Base-by-base conservation (phyloP, 2,113 vertebrate genomes). In the Fregata magnificens region DNA sequence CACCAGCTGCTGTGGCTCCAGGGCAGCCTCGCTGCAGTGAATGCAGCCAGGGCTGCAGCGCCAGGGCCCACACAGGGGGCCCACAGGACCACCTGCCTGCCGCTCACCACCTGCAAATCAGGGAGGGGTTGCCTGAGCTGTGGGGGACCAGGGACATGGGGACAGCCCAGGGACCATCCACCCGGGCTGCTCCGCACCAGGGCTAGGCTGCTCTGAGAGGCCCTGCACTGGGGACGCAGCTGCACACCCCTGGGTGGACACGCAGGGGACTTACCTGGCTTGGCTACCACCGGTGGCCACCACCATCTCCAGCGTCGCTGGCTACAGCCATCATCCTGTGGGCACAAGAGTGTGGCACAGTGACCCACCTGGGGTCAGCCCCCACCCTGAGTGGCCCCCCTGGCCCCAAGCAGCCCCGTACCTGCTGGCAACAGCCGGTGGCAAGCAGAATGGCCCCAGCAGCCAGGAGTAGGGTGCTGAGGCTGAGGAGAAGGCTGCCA, bases 361-460 rank as follows among this genome's bases (percentile, higher is more conserved):
- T 17, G 70, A 32, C 38, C 14, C 38, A 31, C 29, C 3, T 4
- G 29, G 38, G 22, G 21, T 9, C 71, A 26, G 22, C 13, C 40
- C 53, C 31, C 31, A 18, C 71, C 38, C 16, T 5, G 1, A 74
- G 31, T 3, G 5, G 31, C 12, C 31, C 40, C 28, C 38, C 38
- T 16, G 22, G 29, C 29, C 16, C 21, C 13, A 17, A 11, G 71
- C 50, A 34, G 52, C 32, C 40, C 53, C 6, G 3, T 44, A 45
- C 72, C 24, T 74, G 32, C 28, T n/a, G 24, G 31, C 7, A 1
- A 16, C 3, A 1, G 31, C 17, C 3, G 2, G 13, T 28, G 24
- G 13, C 5, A 3, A 56, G 40, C 53, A 58, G 72, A 42, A 56
- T 9, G 40, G 40, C 25, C 29, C 52, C 17, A 34, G 42, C 31